These are phyloP conservation scores for Steatocranus sp. DNA, from an alignment of 2,797 vertebrate species.

Conservation along the genomic window DNA sequence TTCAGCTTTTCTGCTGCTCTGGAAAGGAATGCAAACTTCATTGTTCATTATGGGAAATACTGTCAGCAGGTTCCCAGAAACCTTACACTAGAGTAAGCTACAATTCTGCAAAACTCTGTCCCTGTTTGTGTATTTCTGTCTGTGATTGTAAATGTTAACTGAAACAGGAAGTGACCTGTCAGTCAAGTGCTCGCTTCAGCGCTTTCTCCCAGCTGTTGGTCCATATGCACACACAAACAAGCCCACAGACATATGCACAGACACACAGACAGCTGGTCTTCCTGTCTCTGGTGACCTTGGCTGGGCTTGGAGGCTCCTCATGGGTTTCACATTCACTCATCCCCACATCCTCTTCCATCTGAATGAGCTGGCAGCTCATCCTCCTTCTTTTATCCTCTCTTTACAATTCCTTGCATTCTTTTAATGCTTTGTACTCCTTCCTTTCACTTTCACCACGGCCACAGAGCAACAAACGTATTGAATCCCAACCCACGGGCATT, in stretches of 20 bases:
- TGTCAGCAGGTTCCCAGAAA: slow-evolving; percentile 59
- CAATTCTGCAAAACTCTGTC: slow-evolving; percentile 9
- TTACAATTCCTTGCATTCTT: not conserved
- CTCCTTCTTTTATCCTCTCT: slow-evolving; percentile 12
- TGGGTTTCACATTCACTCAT: slow-evolving; percentile 68
- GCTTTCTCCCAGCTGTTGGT: slow-evolving; percentile 68
- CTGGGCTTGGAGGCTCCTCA: slow-evolving; percentile 51
- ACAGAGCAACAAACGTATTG: not conserved
- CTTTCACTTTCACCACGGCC: not conserved
- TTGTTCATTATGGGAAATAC: slow-evolving; percentile 49
- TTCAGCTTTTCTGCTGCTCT: slow-evolving; percentile 39
- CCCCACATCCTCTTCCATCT: slow-evolving; percentile 49
- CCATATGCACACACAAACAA: slow-evolving; percentile 51
- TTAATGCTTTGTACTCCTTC: not conserved
- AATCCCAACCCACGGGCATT: not conserved
- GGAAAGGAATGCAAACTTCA: slow-evolving; percentile 35
- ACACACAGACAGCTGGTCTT: slow-evolving; percentile 68
- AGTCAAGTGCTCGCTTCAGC: slow-evolving; percentile 57
- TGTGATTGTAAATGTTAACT: slow-evolving; percentile 61
- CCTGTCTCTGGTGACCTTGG: slow-evolving; percentile 70
- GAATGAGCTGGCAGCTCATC: slow-evolving; percentile 24
- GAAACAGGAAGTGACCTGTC: slow-evolving; percentile 76
- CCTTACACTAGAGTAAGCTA: slow-evolving; percentile 21
- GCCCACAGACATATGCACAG: slow-evolving; percentile 31
- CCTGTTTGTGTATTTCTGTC: slow-evolving; percentile 10